These are phyloP conservation scores for Tethya wilhelma DNA, from an alignment of 37 sponge, comb jelly and placozoan species.

Conservation along the genomic window DNA sequence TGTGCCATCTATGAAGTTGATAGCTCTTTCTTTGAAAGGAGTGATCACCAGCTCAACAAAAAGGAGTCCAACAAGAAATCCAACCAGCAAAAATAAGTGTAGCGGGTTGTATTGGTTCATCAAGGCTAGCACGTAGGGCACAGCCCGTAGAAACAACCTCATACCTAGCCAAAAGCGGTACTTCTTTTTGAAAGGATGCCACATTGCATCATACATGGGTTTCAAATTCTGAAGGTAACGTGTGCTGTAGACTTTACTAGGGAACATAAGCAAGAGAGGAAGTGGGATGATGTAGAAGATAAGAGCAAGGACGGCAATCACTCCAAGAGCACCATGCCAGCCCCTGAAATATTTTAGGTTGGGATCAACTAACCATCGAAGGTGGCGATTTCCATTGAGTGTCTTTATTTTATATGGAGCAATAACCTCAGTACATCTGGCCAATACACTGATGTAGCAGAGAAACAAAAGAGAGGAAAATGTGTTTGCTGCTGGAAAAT, in stretches of 20 bases:
- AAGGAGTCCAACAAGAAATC: no score
- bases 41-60: no score
- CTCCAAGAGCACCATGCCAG: background rate
- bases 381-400: background rate
- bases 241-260: background rate
- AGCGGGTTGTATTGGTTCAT: no score
- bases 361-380: conserved; percentile 39
- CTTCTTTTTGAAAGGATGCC: conserved; percentile 17
- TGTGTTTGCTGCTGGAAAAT: conserved; percentile 17
- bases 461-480: conserved; percentile 41
- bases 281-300: conserved; percentile 24
- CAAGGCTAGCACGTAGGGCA: background rate
- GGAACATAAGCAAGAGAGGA: background rate
- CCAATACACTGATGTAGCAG: conserved; percentile 15
- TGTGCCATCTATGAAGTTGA: no score
- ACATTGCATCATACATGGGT: conserved; percentile 33
- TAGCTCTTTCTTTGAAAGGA: no score
- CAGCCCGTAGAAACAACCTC: background rate
- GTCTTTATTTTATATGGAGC: background rate
- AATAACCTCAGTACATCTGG: conserved; percentile 10
- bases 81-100: no score
- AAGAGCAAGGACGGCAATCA: background rate
- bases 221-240: conserved; percentile 27
- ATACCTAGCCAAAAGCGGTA: conserved; percentile 30
- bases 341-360: background rate